A percentile compares a stretch with the other conserved stretches of the same genome.
Evolutionary conservation across 2,113 vertebrate species (phyloP).

Genomic region (Coptodon bakossiorum): DNA sequence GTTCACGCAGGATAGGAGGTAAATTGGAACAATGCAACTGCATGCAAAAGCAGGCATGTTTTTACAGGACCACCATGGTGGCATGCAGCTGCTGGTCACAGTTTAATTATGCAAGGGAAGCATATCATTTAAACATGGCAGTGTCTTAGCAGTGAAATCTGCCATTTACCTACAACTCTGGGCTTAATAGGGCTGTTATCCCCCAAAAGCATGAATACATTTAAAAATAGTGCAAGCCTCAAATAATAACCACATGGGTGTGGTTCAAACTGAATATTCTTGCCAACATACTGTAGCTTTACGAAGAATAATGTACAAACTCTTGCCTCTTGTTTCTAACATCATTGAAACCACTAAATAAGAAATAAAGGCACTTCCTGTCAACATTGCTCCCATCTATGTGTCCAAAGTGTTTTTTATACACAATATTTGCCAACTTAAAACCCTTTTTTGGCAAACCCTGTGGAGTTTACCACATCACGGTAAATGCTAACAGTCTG

Average conservation of each 20-base stretch:
- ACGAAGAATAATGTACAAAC: background rate
- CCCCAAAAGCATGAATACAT: background rate
- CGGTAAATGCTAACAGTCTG: background rate
- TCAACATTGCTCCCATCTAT: background rate
- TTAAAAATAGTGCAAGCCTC: background rate
- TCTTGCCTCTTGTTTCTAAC: background rate
- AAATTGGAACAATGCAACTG: background rate
- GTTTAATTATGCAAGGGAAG: background rate
- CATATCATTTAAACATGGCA: background rate
- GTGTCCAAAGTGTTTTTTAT: background rate
- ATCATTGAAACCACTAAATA: background rate
- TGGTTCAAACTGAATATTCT: background rate
- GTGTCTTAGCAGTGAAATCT: background rate
- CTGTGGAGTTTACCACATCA: background rate
- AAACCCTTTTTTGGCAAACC: background rate
- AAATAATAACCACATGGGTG: background rate
- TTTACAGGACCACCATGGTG: background rate
- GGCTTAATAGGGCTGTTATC: background rate
- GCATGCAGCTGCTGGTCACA: background rate
- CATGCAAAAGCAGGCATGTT: background rate
- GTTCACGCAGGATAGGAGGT: background rate
- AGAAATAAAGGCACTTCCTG: background rate
- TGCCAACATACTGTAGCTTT: background rate
- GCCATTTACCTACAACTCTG: background rate
- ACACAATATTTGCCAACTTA: background rate